Evolutionary conservation across 2,797 vertebrate genomes (phyloP).

Genomic region (Macrochelys suwanniensis): DNA sequence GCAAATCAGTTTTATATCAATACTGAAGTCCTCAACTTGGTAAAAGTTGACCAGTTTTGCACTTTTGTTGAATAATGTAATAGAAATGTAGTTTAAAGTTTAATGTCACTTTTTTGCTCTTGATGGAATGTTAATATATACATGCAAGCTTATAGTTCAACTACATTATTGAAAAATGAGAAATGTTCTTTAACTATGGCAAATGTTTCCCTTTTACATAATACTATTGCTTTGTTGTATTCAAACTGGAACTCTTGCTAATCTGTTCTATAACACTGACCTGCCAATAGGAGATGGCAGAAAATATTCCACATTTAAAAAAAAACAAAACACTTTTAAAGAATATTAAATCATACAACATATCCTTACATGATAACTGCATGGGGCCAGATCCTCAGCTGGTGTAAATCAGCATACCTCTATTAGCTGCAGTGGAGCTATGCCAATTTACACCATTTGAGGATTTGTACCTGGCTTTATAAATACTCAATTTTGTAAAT

Average conservation of each 20-base stretch:
- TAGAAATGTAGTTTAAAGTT: not conserved
- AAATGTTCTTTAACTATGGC: constrained; percentile 22
- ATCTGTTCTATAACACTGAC: not conserved
- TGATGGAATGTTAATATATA: constrained; percentile 16
- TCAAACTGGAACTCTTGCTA: not conserved
- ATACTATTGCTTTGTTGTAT: not conserved
- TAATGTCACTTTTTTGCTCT: not conserved
- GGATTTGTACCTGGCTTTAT: not conserved
- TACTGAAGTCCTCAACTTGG: not conserved
- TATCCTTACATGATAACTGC: not conserved
- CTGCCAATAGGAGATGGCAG: not conserved
- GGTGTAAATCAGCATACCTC: constrained; percentile 18
- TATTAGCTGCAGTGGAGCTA: not conserved
- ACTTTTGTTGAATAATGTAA: constrained; percentile 1
- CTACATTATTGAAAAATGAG: not conserved
- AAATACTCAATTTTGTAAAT: constrained; percentile 9
- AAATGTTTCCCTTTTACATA: not conserved
- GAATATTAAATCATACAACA: not conserved
- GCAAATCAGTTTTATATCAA: not conserved
- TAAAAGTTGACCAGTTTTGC: not conserved
- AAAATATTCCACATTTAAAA: not conserved
- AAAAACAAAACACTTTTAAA: not conserved
- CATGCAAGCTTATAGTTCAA: not conserved
- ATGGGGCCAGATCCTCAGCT: not conserved
- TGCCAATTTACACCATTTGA: not conserved